Percentiles rank a stretch among this genome's conserved stretches.
phyloP scores from a whole-genome alignment of 2,113 vertebrate genomes.

The Tupaia tana region DNA sequence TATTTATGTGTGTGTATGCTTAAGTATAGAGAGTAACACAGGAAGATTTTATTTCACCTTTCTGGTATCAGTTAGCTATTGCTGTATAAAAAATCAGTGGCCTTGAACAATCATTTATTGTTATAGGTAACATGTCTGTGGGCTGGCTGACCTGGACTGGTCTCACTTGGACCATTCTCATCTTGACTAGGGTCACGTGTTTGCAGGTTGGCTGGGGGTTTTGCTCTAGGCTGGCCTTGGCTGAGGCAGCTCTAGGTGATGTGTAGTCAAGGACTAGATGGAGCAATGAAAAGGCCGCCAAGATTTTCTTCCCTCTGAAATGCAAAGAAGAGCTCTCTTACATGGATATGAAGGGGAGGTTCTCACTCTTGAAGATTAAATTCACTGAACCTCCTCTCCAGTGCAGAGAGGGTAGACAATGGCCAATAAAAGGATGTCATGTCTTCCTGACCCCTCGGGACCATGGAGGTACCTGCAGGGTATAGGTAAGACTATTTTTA shows the following conservation, averaged over 20 bases:
- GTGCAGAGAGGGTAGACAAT: neutral
- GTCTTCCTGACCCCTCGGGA: neutral
- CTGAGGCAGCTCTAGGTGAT: neutral
- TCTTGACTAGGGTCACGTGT: no score
- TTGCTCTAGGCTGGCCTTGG: neutral
- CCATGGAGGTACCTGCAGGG: neutral
- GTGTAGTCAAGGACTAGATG: neutral
- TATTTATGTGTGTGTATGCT: neutral
- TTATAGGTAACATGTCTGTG: neutral
- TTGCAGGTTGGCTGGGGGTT: neutral
- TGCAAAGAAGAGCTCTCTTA: neutral
- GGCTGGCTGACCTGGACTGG: neutral
- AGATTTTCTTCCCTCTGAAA: neutral
- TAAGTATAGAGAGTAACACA: neutral
- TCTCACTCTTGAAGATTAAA: neutral
- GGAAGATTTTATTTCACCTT: neutral
- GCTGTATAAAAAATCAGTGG: neutral
- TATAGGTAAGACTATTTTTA: neutral
- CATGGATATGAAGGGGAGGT: neutral
- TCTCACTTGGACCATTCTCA: neutral
- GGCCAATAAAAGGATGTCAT: neutral
- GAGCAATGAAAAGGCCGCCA: neutral
- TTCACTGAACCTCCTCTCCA: neutral
- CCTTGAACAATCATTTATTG: neutral
- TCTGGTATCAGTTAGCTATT: neutral